Evolutionary conservation across 2,888 invertebrate species (phyloP), one percentile per base, ranked within the genome.

Genomic region (Capitulum mitella): DNA sequence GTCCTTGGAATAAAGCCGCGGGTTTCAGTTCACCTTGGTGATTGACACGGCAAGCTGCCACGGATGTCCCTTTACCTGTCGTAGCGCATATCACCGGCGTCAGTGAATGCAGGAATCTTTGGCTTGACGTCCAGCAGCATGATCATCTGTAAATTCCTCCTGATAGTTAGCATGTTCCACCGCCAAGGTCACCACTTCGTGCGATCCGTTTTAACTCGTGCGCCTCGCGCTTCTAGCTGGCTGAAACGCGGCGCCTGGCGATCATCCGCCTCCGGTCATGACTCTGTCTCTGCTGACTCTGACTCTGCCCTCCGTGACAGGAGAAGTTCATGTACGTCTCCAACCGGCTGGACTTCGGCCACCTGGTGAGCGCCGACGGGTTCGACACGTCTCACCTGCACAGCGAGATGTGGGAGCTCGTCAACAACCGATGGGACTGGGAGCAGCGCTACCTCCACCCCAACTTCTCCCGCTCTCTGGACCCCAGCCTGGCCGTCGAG

Each of bases 331-430:
- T 99, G 94, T 92, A 91, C 85, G 91, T 97, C 6, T 92, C 90
- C 83, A 99, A 99, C 85, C 89, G 92, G 83, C 86, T 91, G 48
- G 89, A 92, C 78, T 94, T 92, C 84, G 99, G 99, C 0, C 97
- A 97, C 87, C 88, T 99, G 82, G 89, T 98, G 14, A 92, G 94
- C 84, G 89, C 91, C 0, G 97, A 98, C 81, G 89, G 90, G 58
- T 98, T 90, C 84, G 92, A 95, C 84, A 90, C 89, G 0, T 90
- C 87, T 43, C 89, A 90, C 80, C 89, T 90, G 0, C 89, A 94
- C 84, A 95, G 95, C 10, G 98, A 99, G 83, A 88, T 99, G 85
- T 98, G 95, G 86, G 93, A 97, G 84, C 88, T 98, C 76, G 90
- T 94, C 81, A 92, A 93, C 82, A 99, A 99, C 86, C 91, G 91